phyloP scores from a whole-genome alignment of 2,797 vertebrate genomes.

The Acanthurus tractus region DNA sequence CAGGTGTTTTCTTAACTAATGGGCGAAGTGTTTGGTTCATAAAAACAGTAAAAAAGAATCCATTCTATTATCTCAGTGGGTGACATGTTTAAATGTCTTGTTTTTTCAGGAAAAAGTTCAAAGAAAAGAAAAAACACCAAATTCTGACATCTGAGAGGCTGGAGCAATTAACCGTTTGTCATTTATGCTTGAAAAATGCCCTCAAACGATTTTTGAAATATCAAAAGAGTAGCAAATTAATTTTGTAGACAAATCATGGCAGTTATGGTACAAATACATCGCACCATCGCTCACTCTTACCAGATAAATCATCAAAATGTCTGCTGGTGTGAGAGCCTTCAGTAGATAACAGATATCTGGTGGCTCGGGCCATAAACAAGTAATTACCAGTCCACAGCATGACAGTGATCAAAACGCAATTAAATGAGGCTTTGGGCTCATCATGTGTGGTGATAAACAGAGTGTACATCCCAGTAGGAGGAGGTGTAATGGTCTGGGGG shows the following conservation, averaged over 20 bases:
- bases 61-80: not conserved
- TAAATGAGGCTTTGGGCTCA: slow-evolving; percentile 28
- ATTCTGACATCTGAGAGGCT: not conserved
- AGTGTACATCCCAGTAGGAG: not conserved
- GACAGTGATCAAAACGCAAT: slow-evolving; percentile 42
- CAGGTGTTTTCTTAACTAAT: not conserved
- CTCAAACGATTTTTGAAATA: not conserved
- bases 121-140: not conserved
- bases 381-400: slow-evolving; percentile 35
- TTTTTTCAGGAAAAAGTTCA: not conserved
- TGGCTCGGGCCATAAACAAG: slow-evolving; percentile 20
- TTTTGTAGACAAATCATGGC: not conserved
- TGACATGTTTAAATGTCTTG: not conserved
- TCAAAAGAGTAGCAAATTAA: not conserved
- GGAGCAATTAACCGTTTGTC: not conserved
- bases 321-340: slow-evolving; percentile 8
- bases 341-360: slow-evolving; percentile 11
- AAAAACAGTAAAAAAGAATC: not conserved
- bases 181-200: not conserved
- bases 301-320: slow-evolving; percentile 8
- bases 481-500: slow-evolving; percentile 9
- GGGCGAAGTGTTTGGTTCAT: not conserved
- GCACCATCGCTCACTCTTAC: not conserved
- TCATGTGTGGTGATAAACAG: slow-evolving; percentile 20
- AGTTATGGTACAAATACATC: not conserved